Conservation (phyloP, 2,888 invertebrate species). For the Reticulitermes lucifugus region DNA sequence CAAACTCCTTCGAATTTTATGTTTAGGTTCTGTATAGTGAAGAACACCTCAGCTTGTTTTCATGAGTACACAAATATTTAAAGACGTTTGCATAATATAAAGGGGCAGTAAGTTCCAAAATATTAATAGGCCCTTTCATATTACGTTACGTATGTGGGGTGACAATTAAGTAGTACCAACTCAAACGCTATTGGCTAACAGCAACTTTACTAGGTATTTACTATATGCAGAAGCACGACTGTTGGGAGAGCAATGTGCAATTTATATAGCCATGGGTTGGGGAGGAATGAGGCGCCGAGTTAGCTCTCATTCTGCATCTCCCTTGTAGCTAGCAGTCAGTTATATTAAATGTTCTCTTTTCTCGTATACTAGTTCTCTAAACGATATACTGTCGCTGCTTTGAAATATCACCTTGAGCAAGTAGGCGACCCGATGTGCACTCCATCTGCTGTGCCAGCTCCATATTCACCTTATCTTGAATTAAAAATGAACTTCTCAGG, state of each 20-base stretch:
- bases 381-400: background rate
- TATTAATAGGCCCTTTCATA: background rate
- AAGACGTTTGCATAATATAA: too few species aligned
- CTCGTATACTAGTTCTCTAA: background rate
- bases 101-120: background rate
- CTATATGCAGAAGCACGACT: background rate
- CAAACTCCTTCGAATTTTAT: too few species aligned
- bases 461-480: background rate
- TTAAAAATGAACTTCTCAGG: conserved; percentile 1
- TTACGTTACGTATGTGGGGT: background rate
- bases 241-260: conserved; percentile 8
- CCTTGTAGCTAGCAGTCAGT: background rate
- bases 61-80: too few species aligned
- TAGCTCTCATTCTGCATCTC: background rate
- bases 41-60: too few species aligned
- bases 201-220: background rate
- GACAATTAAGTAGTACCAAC: background rate
- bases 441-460: background rate
- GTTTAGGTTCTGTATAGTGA: too few species aligned
- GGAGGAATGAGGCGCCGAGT: background rate
- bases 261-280: conserved; percentile 12
- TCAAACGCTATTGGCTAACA: background rate
- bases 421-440: background rate
- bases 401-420: conserved; percentile 19
- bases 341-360: conserved; percentile 24